These are phyloP conservation scores for Rhinatrema bivittatum DNA, from an alignment of 2,797 vertebrate genomes.

Conservation along the genomic window DNA sequence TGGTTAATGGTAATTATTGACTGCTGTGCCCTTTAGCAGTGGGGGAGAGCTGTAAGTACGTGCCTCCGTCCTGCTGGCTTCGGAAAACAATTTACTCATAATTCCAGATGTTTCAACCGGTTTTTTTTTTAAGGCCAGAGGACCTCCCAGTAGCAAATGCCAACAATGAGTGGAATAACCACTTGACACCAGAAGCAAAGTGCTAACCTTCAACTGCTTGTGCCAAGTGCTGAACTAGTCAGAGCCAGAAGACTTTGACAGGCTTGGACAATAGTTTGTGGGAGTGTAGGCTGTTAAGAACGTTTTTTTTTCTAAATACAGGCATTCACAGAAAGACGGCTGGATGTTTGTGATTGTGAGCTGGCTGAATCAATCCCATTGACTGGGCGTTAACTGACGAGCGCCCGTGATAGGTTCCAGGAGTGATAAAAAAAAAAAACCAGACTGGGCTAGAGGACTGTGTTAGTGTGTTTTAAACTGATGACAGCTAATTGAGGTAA, in stretches of 20 bases:
- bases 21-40: slow-evolving; percentile 28
- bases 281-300: too few species aligned
- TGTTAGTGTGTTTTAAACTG: slow-evolving; percentile 22
- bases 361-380: slow-evolving; percentile 24
- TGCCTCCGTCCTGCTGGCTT: slow-evolving; percentile 37
- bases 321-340: slow-evolving; percentile 19
- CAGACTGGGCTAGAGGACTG: slow-evolving; percentile 13
- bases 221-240: slow-evolving; percentile 20
- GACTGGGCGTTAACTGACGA: slow-evolving; percentile 22
- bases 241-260: slow-evolving; percentile 17
- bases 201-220: slow-evolving; percentile 7
- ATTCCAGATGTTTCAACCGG: slow-evolving; percentile 47
- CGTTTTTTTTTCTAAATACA: slow-evolving; percentile 12
- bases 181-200: slow-evolving; percentile 30
- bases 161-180: slow-evolving; percentile 24
- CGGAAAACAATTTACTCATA: slow-evolving; percentile 42
- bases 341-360: slow-evolving; percentile 18
- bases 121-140: slow-evolving; percentile 5
- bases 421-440: slow-evolving; percentile 26
- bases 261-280: slow-evolving; percentile 12
- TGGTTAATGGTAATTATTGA: slow-evolving; percentile 27
- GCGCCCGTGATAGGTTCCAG: slow-evolving; percentile 9
- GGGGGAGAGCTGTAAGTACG: slow-evolving; percentile 24
- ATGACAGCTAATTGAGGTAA: slow-evolving; percentile 40
- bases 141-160: slow-evolving; percentile 44